Evolutionary conservation across 2,888 invertebrate species (phyloP), one percentile per base, ranked within the genome.

Genomic region (Drosophila atripex): DNA sequence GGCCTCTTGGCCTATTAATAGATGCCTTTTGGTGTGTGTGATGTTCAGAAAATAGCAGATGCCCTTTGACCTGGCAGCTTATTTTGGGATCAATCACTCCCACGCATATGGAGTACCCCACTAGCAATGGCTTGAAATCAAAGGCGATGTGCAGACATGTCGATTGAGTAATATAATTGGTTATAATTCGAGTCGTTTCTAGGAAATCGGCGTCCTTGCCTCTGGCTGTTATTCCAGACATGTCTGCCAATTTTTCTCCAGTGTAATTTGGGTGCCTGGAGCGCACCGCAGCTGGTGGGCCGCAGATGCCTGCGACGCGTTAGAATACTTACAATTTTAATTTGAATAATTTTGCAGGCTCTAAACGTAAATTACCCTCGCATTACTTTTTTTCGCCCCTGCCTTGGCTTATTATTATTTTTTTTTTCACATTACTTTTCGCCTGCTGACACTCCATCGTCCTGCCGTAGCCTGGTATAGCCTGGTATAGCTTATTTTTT

Each of bases 251-350:
- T 60, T 28, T 5, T n/a, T 8, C 1, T 8, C 1, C 61, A 60
- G 60, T 61, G 60, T 60, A 47, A 1, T 35, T 1, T 3, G 32
- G 8, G 32, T 28, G 35, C 39, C 63, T 71, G 70, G 51, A 50
- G 60, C 60, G 60, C 51, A 49, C 52, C 63, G 57, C 65, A 73
- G 52, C 71, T 73, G 65, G 55, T 72, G 73, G 71, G 73, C 57
- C 71, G 35, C 71, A 73, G 73, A 53, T 71, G 70, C 70, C 54
- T 30, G 73, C 58, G 87, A 72, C 74, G 78, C 87, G 85, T 82
- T 73, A 85, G 78, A 87, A 82, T 82, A 82, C 82, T 87, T 82
- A 87, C 82, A 82, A 87, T 82, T 82, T 82, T 82, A 82, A 82
- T 82, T 82, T 82, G 87, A 82, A 82, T 82, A 82, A 82, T 82